Evolutionary conservation across 2,113 vertebrate genomes (phyloP), one percentile per base, ranked within the genome.

Genomic region (Leptosomus discolor): DNA sequence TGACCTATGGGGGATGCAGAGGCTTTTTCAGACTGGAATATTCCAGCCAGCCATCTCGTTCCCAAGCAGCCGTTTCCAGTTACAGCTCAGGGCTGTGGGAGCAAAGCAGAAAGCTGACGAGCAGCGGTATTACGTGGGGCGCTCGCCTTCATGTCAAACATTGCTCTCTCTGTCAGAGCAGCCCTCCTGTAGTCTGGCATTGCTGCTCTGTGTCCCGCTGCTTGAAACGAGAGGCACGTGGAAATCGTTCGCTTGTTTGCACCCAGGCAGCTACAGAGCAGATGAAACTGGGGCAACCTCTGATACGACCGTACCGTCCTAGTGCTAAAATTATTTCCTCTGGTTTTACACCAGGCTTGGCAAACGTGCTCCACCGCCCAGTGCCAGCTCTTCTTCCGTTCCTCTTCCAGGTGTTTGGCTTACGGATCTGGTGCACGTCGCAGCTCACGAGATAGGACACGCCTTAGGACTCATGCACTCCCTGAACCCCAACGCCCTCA

Each of bases 401-500:
- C 36, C n/a, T 20, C 19, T 48, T 29, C 12, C 97, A 99, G 99
- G 99, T 4, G 99, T 99, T 11, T 99, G 99, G 99, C 98, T 99
- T 27, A 99, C 99, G 0, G 99, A 99, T 94, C 98, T 99, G 81
- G 99, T 99, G 17, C 99, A 99, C 0, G 99, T 99, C 43, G 99
- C 99, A 0, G 99, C 99, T 43, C 99, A 99, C 3, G 99, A 99
- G 97, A 99, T 99, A 0, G 99, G 99, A 12, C 99, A 99, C 4
- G 98, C 98, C 9, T 96, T 99, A 39, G 99, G 99, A 9, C 98
- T 99, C 46, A 99, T 99, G 99, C 99, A 99, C 97, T 99, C 99
- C 7, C 98, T 99, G 97, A 98, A 99, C 57, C 96, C 98, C 5
- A 98, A 88, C 3, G 99, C 99, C 36, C 98, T 99, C 88, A 99